These are phyloP conservation scores for Melanerpes formicivorus DNA, from an alignment of 2,113 vertebrate genomes.

Conservation along the genomic window DNA sequence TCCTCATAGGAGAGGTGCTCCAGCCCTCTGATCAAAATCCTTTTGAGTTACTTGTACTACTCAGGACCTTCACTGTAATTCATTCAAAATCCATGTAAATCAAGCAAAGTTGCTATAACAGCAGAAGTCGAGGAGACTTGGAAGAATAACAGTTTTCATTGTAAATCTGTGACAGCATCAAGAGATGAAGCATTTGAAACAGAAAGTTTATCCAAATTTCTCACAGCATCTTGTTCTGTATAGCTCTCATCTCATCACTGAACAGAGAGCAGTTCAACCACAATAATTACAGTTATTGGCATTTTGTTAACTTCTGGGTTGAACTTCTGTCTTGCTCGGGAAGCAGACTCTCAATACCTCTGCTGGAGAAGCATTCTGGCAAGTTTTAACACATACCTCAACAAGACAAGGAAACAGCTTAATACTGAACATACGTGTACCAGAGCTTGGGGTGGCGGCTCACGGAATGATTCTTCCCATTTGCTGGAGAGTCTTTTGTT, in stretches of 20 bases:
- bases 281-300: not conserved
- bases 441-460: constrained; percentile 93
- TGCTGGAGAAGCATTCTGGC: not conserved
- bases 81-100: not conserved
- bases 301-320: not conserved
- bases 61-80: not conserved
- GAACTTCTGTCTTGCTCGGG: not conserved
- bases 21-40: not conserved
- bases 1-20: too few relatives aligned
- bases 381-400: not conserved
- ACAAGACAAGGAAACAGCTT: not conserved
- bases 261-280: not conserved
- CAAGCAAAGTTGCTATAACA: not conserved
- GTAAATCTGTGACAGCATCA: not conserved
- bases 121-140: not conserved
- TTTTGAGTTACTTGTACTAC: not conserved
- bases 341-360: not conserved
- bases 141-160: not conserved
- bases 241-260: not conserved
- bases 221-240: not conserved
- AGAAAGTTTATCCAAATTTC: not conserved
- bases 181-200: not conserved
- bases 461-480: constrained; percentile 86
- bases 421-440: constrained; percentile 89
- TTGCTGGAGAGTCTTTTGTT: constrained; percentile 87